A percentile compares a stretch with the other conserved stretches of the same genome.
Evolutionary conservation across 2,113 vertebrate species (phyloP).

Genomic region (Nothobranchius furzeri): DNA sequence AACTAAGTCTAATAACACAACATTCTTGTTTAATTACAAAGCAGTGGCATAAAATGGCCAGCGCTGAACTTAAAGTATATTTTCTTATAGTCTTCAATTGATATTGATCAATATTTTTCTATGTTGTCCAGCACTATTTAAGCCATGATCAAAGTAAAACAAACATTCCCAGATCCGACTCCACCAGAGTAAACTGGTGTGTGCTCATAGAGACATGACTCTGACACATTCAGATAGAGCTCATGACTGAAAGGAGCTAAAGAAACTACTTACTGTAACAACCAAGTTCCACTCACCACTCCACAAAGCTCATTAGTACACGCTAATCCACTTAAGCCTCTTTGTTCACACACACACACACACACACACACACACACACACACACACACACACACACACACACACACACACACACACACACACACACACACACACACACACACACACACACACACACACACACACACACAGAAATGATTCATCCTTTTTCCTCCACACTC

Average conservation of each 20-base stretch:
- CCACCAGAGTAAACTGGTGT: background rate
- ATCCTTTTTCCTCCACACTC: background rate
- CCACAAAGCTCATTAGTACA: conserved; percentile 62
- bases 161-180: no score
- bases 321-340: conserved; percentile 61
- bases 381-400: background rate
- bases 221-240: background rate
- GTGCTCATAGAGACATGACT: background rate
- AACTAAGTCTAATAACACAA: no score
- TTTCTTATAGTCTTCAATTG: no score
- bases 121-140: no score
- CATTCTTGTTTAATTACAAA: no score
- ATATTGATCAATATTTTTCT: no score
- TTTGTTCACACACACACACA: conserved; percentile 52
- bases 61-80: no score
- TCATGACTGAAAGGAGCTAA: conserved; percentile 3
- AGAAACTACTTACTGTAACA: conserved; percentile 39
- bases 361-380: no score
- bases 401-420: conserved; percentile 8
- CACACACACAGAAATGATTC: background rate
- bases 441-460: no score
- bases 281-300: conserved; percentile 44
- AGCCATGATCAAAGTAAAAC: no score
- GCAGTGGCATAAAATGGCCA: no score
- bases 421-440: background rate